Evolutionary conservation across 1,140 invertebrate species (phyloP), one percentile per base, ranked within the genome.

Genomic region (Drosophila bipectinata): DNA sequence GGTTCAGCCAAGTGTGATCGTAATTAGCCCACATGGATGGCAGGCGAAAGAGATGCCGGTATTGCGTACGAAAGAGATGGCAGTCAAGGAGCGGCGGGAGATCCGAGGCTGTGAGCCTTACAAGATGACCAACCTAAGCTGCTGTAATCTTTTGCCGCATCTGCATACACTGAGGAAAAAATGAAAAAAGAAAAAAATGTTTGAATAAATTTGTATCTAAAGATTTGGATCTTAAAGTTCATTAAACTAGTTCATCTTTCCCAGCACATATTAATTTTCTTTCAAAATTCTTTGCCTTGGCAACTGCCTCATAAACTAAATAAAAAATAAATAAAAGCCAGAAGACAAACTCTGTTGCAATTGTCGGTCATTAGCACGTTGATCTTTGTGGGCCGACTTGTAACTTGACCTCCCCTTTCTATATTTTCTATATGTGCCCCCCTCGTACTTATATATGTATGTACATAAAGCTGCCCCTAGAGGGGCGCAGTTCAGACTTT

Each of bases 351-450:
- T 71, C 54, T 74, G 72, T 64, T 74, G 59, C 71, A 74, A 74
- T 57, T 56, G 71, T 48, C 59, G 72, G 72, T 74, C 72, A 74
- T 74, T 74, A 57, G 72, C 72, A 74, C 72, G 72, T 60, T 74
- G 59, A 74, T 74, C 72, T 28, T 51, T 44, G 41, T 37, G 49
- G 44, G 30, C 49, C 69, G 30, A 47, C 62, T 55, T 55, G 66
- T 32, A 51, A 63, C 72, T 56, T 63, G 72, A 74, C 72, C 72
- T 64, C 59, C 59, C 71, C 52, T 28, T 15, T 32, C 14, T 44
- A 28, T 37, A 18, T 14, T 44, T 44, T 15, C 41, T 44, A 30
- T 32, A 26, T 32, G 28, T 32, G 21, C 48, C 48, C 14, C 28
- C 7, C 49, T n/a, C 18, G 10, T 10, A 8, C 10, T 28, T 9